Percentiles rank a stretch among this genome's conserved stretches.
Evolutionary conservation across 2,797 vertebrate genomes (phyloP).

Genomic region (Mionectes olivaceus): DNA sequence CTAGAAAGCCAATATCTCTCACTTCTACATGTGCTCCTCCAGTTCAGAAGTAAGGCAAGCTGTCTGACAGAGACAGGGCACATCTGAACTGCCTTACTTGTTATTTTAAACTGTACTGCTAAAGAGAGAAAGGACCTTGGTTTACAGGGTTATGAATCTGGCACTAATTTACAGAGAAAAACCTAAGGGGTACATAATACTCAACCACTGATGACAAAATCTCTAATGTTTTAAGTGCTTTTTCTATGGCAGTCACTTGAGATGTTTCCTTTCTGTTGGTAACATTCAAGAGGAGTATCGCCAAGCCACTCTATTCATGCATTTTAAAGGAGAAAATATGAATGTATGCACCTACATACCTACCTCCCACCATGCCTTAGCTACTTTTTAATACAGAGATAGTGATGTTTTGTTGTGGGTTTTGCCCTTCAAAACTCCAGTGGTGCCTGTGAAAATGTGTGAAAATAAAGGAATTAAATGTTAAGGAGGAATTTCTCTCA

Average conservation of each 20-base stretch:
- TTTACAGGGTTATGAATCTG: slow-evolving; percentile 18
- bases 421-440: neutral
- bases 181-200: neutral
- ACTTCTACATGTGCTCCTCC: neutral
- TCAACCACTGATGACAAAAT: neutral
- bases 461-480: neutral
- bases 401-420: neutral
- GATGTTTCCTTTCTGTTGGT: neutral
- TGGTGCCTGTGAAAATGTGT: neutral
- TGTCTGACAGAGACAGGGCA: neutral
- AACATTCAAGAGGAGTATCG: neutral
- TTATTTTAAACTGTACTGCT: neutral
- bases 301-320: neutral
- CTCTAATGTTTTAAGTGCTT: neutral
- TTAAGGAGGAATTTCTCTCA: neutral
- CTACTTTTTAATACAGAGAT: neutral
- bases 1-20: neutral
- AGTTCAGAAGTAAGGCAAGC: neutral
- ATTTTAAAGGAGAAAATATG: neutral
- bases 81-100: neutral
- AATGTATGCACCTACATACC: neutral
- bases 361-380: neutral
- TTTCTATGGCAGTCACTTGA: neutral
- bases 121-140: neutral
- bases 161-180: slow-evolving; percentile 8